Base-by-base conservation (phyloP, 2,888 invertebrate genomes). In the Nemotelus pantherinus region DNA sequence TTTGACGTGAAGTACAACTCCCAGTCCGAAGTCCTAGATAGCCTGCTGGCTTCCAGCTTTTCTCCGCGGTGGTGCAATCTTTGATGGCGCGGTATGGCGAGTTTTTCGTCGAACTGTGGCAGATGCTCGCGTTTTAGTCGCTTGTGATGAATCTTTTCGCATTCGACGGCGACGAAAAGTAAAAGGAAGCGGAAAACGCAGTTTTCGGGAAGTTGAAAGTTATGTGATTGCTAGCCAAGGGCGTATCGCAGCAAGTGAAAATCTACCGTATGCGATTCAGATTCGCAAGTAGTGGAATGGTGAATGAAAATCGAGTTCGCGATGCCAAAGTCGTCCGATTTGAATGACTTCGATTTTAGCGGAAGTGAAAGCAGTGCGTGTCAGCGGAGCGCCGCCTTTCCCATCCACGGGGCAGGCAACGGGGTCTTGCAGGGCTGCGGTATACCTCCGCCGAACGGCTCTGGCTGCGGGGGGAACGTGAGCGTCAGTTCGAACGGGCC, bases 311-410 rank as follows among this genome's bases (percentile, higher is more conserved):
- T 45, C 2, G 67, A 3, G 50, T 53, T 65, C 78, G 82, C 80
- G 79, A 84, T 84, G 84, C 82, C 84, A 79, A 84, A 84, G 81
- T 81, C 84, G 80, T 83, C 83, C 77, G 87, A 86, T 81, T 86
- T 86, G 77, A 87, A 87, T 82, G 86, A 87, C 79, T 86, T 86
- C 83, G 86, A 87, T 82, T 86, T 87, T 79, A 86, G 86, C 81
- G 87, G 86, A 77, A 86, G 83, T 80, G 86, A 87, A 82, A 86
- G 85, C 81, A 86, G 86, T 82, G 82, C 84, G 79, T 81, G 82
- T 80, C 84, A 86, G 79, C 86, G 86, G 72, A 83, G 84, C 75
- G 84, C 85, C 48, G 87, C 85, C 77, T 83, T 87, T 44, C 86
- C 84, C 82, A 48, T 47, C 5, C 50, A 48, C 60, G 74, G 74